Base-by-base conservation (phyloP, 1,140 invertebrate genomes). In the Euschistus heros region DNA sequence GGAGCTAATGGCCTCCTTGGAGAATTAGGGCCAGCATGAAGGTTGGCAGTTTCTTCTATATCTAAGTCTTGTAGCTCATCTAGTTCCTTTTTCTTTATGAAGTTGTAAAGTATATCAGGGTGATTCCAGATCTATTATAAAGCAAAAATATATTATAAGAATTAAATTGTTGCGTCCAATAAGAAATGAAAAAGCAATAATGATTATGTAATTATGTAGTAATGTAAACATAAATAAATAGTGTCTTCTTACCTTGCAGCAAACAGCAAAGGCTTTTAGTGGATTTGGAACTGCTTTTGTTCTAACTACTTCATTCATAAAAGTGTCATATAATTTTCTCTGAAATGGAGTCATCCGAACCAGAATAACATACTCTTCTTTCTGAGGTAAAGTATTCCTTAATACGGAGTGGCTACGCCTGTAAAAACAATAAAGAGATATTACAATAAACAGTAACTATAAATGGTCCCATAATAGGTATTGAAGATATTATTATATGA, bases 261-360 rank as follows among this genome's bases (percentile, higher is more conserved):
- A 98, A 62, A 98, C 92, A 47, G 96, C 92, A 78, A 98, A 99
- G 5, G 97, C 94, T 75, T 96, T 97, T 14, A 99, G 80, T 0
- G 97, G 94, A 81, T 98, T 98, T 7, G 91, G 91, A 24, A 94
- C 90, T 27, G 89, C 84, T 66, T 90, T 87, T 13, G 83, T 87
- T 55, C 89, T 80, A 2, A 91, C 87, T 2, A 96, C 87, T 76
- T 95, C 91, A 72, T 91, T 89, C 86, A 96, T 93, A 71, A 95
- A 95, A 1, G 84, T 85, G 68, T 91, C 86, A 71, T 97, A 97
- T 0, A 97, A 76, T 72, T 87, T 86, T 20, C 90, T 79, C 76
- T 97, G 94, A 71, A 94, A 84, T 1, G 82, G 73, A 0, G 92
- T 93, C 87, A 97, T 91, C 57, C 91, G 78, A 0, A 95, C 82